Evolutionary conservation across 2,797 vertebrate species (phyloP).

Genomic region (Stomatorhinus walkeri): DNA sequence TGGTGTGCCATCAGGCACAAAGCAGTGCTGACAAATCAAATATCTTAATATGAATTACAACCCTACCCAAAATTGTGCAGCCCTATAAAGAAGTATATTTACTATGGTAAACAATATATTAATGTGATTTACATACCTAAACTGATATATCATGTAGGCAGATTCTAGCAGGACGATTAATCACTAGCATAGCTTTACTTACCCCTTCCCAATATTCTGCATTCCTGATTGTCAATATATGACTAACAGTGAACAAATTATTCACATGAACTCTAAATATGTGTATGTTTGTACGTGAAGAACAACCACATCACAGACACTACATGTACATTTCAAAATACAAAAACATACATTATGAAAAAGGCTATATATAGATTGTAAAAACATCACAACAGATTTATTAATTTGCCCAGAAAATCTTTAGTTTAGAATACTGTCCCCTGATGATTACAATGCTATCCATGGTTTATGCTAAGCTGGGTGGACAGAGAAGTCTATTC

Average conservation of each 20-base stretch:
- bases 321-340: background rate
- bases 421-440: background rate
- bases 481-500: background rate
- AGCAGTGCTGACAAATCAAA: background rate
- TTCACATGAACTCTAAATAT: background rate
- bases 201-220: slow-evolving; percentile 33
- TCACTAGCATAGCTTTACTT: slow-evolving; percentile 14
- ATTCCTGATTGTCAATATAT: slow-evolving; percentile 43
- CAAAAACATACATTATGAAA: background rate
- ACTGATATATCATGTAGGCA: slow-evolving; percentile 47
- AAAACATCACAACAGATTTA: background rate
- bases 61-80: background rate
- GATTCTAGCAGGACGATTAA: slow-evolving; percentile 54
- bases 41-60: background rate
- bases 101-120: slow-evolving; percentile 36
- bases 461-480: background rate
- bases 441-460: background rate
- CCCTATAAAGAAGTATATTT: background rate
- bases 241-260: slow-evolving; percentile 49
- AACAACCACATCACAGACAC: background rate
- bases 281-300: background rate
- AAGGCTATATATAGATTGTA: background rate
- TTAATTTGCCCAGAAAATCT: background rate
- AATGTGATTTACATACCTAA: slow-evolving; percentile 48
- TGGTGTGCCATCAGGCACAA: too few relatives aligned